Percentiles rank a stretch among this genome's conserved stretches.
These are phyloP conservation scores for Megastigmus dorsalis DNA, from an alignment of 2,888 invertebrate genomes.

Conservation along the genomic window DNA sequence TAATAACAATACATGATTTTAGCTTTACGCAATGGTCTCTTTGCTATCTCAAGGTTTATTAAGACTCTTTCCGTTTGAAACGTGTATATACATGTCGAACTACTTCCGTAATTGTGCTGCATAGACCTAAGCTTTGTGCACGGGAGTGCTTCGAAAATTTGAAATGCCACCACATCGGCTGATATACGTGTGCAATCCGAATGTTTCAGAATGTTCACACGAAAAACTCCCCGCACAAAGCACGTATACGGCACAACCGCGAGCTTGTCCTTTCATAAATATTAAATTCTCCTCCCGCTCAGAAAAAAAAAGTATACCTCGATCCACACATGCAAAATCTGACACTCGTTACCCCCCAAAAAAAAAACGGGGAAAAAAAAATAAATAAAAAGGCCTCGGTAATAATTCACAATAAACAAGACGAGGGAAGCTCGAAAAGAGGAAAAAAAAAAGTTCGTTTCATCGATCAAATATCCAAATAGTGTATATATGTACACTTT, in stretches of 20 bases:
- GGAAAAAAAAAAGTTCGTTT: slow-evolving; percentile 12
- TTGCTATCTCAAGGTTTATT: too few relatives aligned
- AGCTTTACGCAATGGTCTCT: too few relatives aligned
- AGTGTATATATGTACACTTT: too few relatives aligned
- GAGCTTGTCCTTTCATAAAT: slow-evolving; percentile 28
- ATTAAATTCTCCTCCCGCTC: slow-evolving; percentile 9
- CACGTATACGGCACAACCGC: too few relatives aligned
- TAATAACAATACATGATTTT: too few relatives aligned
- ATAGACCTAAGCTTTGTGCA: too few relatives aligned
- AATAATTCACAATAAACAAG: slow-evolving; percentile 41
- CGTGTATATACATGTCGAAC: too few relatives aligned
- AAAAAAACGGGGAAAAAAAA: slow-evolving; percentile 8
- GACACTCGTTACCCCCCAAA: slow-evolving; percentile 13
- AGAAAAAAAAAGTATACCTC: slow-evolving; percentile 7
- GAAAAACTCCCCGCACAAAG: not conserved
- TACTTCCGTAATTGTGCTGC: too few relatives aligned
- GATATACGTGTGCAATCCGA: not conserved
- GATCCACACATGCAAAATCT: slow-evolving; percentile 10
- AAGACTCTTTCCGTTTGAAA: too few relatives aligned
- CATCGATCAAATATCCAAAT: slow-evolving; percentile 50
- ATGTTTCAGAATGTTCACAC: slow-evolving; percentile 14
- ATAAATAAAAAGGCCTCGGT: too few relatives aligned
- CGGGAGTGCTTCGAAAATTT: too few relatives aligned
- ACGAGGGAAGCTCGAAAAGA: not conserved
- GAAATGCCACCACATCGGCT: too few relatives aligned